These are phyloP conservation scores for Eustalomyia histrio DNA, from an alignment of 2,888 invertebrate genomes.

Conservation along the genomic window DNA sequence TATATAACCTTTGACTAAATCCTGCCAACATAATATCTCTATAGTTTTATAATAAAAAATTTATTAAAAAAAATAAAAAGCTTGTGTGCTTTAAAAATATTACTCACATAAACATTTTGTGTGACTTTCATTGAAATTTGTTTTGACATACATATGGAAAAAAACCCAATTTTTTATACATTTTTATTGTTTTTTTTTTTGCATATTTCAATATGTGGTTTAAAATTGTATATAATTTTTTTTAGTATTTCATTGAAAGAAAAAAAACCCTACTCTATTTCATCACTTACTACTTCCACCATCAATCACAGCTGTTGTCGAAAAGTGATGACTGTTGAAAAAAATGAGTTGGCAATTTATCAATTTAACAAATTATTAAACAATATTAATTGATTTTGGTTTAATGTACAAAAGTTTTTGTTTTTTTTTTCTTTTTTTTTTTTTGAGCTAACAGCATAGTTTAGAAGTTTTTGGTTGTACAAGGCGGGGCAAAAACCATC, in stretches of 20 bases:
- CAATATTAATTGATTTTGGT: conserved; percentile 45
- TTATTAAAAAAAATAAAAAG: no score
- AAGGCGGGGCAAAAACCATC: no score
- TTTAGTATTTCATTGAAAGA: not conserved
- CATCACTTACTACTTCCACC: not conserved
- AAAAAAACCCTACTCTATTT: not conserved
- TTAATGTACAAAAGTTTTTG: conserved; percentile 25
- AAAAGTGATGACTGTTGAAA: conserved; percentile 18
- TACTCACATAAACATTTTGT: no score
- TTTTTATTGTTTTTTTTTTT: not conserved
- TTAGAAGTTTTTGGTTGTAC: no score
- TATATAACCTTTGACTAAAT: no score
- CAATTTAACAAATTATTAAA: conserved; percentile 59
- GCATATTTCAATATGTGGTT: conserved; percentile 14
- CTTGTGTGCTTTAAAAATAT: no score
- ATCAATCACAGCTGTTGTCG: conserved; percentile 48
- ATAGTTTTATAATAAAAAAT: no score
- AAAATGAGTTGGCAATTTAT: conserved; percentile 46
- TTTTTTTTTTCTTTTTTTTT: not conserved
- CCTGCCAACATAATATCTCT: not conserved
- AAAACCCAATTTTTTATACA: no score
- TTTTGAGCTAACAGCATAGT: not conserved
- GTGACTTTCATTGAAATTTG: not conserved
- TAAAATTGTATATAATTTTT: not conserved
- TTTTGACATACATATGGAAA: not conserved